A percentile compares a stretch with the other conserved stretches of the same genome.
Evolutionary conservation across 2,113 vertebrate genomes (phyloP).

Genomic region (Collichthys lucidus): DNA sequence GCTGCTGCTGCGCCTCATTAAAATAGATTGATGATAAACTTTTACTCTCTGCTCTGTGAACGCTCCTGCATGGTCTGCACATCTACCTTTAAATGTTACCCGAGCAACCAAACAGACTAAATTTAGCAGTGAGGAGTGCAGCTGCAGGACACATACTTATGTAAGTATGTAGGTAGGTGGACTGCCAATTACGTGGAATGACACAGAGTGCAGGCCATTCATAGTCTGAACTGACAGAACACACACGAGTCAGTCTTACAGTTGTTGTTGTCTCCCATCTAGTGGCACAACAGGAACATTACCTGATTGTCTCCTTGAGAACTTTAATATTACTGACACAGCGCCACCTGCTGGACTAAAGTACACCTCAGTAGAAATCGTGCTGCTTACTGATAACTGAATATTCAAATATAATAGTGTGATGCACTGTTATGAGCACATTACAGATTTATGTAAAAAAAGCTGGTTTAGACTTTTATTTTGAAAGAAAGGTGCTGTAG

Average conservation of each 20-base stretch:
- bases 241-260: neutral
- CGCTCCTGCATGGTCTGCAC: neutral
- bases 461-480: neutral
- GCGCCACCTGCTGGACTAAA: neutral
- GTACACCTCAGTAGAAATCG: accelerated
- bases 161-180: conserved; percentile 10
- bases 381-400: neutral
- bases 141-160: conserved; percentile 13
- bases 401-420: neutral
- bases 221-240: neutral
- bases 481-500: no score
- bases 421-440: neutral
- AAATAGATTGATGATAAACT: neutral
- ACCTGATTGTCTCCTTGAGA: accelerated
- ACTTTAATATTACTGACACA: neutral
- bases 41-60: neutral
- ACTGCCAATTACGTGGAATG: conserved; percentile 27
- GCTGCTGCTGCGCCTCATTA: neutral
- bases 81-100: conserved; percentile 23
- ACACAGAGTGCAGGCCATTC: neutral
- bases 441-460: no score
- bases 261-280: conserved; percentile 35
- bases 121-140: conserved; percentile 16
- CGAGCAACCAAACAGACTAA: conserved; percentile 15
- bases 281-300: conserved; percentile 16